phyloP scores from a whole-genome alignment of 1,140 invertebrate genomes.

The Pomacea maculata region DNA sequence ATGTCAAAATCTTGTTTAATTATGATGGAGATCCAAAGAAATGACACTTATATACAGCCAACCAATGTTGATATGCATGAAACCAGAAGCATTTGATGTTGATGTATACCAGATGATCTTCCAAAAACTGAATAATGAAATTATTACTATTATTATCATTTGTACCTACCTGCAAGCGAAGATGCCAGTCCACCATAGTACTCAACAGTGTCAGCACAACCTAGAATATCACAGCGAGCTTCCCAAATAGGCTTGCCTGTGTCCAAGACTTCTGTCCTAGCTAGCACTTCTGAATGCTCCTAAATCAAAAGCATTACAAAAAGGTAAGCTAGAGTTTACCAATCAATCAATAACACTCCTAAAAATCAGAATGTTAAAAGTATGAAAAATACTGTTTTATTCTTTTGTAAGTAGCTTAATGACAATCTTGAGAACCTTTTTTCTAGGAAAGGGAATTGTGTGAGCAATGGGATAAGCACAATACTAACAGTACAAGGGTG shows the following conservation, averaged over 20 bases:
- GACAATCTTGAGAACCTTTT: neutral
- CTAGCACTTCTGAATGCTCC: constrained; percentile 59
- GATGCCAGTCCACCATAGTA: constrained; percentile 67
- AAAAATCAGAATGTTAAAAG: neutral
- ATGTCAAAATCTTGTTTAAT: neutral
- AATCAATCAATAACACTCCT: neutral
- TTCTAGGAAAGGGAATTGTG: neutral
- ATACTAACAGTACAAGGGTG: neutral
- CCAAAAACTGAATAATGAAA: no score
- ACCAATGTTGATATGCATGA: no score
- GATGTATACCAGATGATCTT: no score
- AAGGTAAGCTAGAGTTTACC: no score
- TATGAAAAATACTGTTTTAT: neutral
- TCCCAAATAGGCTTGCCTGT: constrained; percentile 70
- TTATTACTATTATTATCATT: no score
- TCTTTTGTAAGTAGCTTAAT: neutral
- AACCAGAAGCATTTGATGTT: no score
- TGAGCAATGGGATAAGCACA: neutral
- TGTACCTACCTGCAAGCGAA: constrained; percentile 45
- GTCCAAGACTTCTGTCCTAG: constrained; percentile 65
- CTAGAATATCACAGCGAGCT: constrained; percentile 66
- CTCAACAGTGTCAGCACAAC: constrained; percentile 67
- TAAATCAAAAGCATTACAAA: constrained; percentile 30
- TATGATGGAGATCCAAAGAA: no score
- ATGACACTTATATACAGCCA: no score